Conservation (phyloP, 2,888 invertebrate species). For the Ganaspis brasiliensis region DNA sequence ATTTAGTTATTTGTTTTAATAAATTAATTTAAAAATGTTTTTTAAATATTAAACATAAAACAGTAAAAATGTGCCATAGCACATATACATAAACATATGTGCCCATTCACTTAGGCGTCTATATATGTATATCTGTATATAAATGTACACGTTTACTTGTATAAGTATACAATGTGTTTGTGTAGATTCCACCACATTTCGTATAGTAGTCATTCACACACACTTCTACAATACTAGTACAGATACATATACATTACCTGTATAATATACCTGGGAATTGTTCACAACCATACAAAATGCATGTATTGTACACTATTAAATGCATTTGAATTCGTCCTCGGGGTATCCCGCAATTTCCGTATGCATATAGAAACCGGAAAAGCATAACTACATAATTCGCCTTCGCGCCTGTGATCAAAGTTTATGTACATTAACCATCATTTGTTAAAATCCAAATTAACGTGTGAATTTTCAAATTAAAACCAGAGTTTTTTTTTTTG, state of each 20-base stretch:
- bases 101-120: too few species aligned
- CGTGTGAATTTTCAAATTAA: background rate
- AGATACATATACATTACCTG: conserved; percentile 37
- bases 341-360: conserved; percentile 59
- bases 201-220: too few species aligned
- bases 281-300: conserved; percentile 30
- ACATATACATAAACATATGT: too few species aligned
- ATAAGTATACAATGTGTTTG: background rate
- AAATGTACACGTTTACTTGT: too few species aligned
- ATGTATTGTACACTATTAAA: conserved; percentile 44
- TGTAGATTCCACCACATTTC: too few species aligned
- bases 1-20: too few species aligned
- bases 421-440: background rate
- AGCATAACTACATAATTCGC: conserved; percentile 24
- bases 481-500: too few species aligned
- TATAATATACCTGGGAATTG: background rate
- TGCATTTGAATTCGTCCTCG: conserved; percentile 44
- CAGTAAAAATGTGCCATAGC: too few species aligned
- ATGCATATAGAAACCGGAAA: conserved; percentile 54
- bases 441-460: background rate
- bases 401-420: conserved; percentile 13
- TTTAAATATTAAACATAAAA: too few species aligned
- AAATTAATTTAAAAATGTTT: too few species aligned
- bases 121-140: too few species aligned
- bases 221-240: background rate